These are phyloP conservation scores for Rhyacophila evoluta DNA, from an alignment of 2,888 invertebrate species.

Conservation along the genomic window DNA sequence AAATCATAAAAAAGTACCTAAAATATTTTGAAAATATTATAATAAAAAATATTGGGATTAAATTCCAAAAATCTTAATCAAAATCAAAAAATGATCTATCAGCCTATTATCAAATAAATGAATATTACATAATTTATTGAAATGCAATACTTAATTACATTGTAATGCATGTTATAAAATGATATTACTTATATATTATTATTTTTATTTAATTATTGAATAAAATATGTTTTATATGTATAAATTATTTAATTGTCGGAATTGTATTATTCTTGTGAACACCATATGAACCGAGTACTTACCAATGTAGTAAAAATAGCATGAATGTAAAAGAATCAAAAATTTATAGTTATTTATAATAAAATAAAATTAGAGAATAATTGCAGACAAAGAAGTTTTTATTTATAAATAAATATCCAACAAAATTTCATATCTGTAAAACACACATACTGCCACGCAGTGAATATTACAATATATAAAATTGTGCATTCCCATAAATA, in stretches of 20 bases:
- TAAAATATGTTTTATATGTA: no score
- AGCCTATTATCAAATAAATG: no score
- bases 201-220: no score
- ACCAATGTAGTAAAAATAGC: no score
- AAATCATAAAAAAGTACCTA: background rate
- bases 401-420: background rate
- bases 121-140: no score
- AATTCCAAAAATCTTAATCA: background rate
- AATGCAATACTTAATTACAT: no score
- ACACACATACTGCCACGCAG: background rate
- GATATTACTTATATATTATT: no score
- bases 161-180: no score
- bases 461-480: background rate
- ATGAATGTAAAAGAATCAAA: background rate
- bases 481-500: background rate
- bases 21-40: background rate
- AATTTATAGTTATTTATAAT: background rate
- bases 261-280: no score
- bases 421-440: background rate
- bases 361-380: constrained; percentile 1
- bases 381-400: background rate
- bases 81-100: no score
- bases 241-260: no score
- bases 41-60: background rate
- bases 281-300: no score